A percentile compares a stretch with the other conserved stretches of the same genome.
These are phyloP conservation scores for Dendrophyllia cribrosa DNA, from an alignment of 64 coral and sea anemone genomes.

Conservation along the genomic window DNA sequence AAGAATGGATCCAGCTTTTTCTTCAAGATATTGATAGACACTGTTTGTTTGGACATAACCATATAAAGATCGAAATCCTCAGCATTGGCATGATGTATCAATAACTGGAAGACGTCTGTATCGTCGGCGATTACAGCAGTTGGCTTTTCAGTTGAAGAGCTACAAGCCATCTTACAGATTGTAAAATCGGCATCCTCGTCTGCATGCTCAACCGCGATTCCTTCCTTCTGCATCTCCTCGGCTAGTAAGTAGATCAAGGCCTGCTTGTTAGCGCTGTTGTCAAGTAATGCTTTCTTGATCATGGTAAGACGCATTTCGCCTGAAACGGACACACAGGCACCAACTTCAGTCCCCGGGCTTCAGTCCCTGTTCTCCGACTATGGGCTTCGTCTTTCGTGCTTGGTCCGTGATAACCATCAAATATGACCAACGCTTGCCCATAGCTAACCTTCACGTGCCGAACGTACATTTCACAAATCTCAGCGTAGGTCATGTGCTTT, in stretches of 20 bases:
- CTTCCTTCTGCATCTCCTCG: background rate
- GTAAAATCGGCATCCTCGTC: background rate
- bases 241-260: conserved; percentile 17
- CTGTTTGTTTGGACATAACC: background rate
- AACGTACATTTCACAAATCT: conserved; percentile 44
- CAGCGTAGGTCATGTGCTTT: conserved; percentile 14
- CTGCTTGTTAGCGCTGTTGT: conserved; percentile 17
- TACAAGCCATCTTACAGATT: conserved; percentile 16
- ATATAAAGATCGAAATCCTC: background rate
- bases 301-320: conserved; percentile 41
- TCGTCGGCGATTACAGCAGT: background rate
- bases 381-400: conserved; percentile 68
- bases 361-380: background rate
- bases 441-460: conserved; percentile 23
- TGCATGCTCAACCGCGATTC: no score
- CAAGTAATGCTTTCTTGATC: conserved; percentile 43
- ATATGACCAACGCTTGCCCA: conserved; percentile 7
- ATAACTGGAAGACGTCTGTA: background rate
- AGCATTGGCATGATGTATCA: background rate
- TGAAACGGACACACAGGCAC: conserved; percentile 1
- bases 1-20: conserved; percentile 4
- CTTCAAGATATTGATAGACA: conserved; percentile 12
- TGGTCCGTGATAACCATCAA: conserved; percentile 52
- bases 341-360: no score
- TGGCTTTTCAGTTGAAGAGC: background rate